phyloP scores from a whole-genome alignment of 2,113 vertebrate genomes.

The Sakesphorus luctuosus region DNA sequence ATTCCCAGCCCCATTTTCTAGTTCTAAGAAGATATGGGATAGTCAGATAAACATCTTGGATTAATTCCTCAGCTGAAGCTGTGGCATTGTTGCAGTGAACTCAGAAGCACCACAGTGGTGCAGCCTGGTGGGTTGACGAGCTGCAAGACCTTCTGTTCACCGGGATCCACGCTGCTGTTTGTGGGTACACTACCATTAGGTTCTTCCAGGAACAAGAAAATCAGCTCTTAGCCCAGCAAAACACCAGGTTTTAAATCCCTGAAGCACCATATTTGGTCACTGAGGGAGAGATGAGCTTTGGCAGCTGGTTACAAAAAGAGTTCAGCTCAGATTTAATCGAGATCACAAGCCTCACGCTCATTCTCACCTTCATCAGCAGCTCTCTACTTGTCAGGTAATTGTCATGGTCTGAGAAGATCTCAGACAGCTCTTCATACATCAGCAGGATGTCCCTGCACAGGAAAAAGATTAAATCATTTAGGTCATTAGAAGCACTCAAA shows the following conservation, averaged over 20 bases:
- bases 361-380: conserved; percentile 92
- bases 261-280: not conserved
- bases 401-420: conserved; percentile 94
- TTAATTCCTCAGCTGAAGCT: not conserved
- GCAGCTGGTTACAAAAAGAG: not conserved
- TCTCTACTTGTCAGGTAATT: conserved; percentile 93
- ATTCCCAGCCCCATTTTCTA: not conserved
- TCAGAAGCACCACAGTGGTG: not conserved
- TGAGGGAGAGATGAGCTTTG: not conserved
- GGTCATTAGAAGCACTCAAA: not conserved
- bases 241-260: not conserved
- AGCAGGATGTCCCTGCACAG: conserved; percentile 84
- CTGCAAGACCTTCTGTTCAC: not conserved
- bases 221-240: not conserved
- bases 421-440: conserved; percentile 92
- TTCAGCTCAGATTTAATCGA: not conserved
- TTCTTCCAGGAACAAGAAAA: not conserved
- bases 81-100: not conserved
- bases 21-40: not conserved
- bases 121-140: not conserved
- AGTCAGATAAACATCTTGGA: not conserved
- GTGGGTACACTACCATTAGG: not conserved
- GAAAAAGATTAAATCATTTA: not conserved
- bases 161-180: not conserved
- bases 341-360: not conserved